These are phyloP conservation scores for Rotaria sp. DNA, from an alignment of 2,888 invertebrate genomes.

Conservation along the genomic window DNA sequence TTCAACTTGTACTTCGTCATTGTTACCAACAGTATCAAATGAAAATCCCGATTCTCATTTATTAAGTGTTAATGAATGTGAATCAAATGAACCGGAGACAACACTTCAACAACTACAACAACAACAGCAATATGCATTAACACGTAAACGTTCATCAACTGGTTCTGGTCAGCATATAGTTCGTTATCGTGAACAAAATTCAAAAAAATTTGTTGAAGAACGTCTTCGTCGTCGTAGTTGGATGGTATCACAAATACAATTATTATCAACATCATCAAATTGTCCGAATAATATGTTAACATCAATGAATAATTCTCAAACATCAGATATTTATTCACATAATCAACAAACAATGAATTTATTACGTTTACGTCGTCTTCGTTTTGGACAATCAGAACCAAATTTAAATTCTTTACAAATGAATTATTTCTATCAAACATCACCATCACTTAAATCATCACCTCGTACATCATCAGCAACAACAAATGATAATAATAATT, in stretches of 20 bases:
- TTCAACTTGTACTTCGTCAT: not conserved
- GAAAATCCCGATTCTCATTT: not conserved
- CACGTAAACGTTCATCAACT: slow-evolving; percentile 27
- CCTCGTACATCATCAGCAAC: not conserved
- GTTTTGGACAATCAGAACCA: slow-evolving; percentile 13
- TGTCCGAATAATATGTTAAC: not conserved
- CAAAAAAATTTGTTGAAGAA: slow-evolving; percentile 1
- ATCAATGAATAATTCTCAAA: not conserved
- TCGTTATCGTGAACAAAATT: slow-evolving; percentile 26
- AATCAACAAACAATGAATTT: not conserved
- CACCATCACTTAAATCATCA: not conserved
- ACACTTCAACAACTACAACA: not conserved
- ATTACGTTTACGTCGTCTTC: not conserved
- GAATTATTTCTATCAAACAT: not conserved
- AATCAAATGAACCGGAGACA: not conserved
- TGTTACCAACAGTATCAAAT: not conserved
- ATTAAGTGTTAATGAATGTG: slow-evolving; percentile 12
- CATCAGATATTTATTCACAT: not conserved
- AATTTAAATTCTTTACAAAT: slow-evolving; percentile 3
- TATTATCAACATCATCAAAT: not conserved
- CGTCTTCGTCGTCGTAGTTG: slow-evolving; percentile 22
- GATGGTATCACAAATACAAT: not conserved
- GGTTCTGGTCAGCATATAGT: slow-evolving; percentile 1
- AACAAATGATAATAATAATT: not conserved
- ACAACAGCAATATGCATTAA: not conserved